Conservation (phyloP, 2,888 invertebrate species). For the Agonopterix arenella region DNA sequence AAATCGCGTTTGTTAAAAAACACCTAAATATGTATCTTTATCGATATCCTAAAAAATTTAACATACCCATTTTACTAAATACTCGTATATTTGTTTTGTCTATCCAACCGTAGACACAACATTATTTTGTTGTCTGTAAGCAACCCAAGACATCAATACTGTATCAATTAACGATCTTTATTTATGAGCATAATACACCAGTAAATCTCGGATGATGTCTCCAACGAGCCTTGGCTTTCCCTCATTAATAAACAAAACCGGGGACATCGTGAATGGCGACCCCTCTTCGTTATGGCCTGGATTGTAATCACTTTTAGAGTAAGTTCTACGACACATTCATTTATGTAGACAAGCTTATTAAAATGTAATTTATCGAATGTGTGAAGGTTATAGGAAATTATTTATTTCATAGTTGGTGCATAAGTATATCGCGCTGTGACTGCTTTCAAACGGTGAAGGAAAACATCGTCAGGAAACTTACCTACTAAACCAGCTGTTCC, state of each 20-base stretch:
- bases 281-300: constrained; percentile 17
- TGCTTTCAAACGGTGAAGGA: too few species aligned
- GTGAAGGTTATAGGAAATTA: not conserved
- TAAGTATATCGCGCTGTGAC: too few species aligned
- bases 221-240: constrained; percentile 25
- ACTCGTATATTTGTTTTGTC: too few species aligned
- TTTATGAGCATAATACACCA: constrained; percentile 47
- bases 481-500: too few species aligned
- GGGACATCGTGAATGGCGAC: constrained; percentile 5
- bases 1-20: too few species aligned
- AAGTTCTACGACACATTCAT: constrained; percentile 17
- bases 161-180: constrained; percentile 30
- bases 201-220: constrained; percentile 49
- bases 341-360: constrained; percentile 14
- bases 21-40: too few species aligned
- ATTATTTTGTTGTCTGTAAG: too few species aligned
- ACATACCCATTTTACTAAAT: too few species aligned
- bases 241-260: constrained; percentile 36
- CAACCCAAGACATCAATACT: constrained; percentile 15
- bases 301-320: constrained; percentile 18
- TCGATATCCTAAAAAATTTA: too few species aligned
- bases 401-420: too few species aligned
- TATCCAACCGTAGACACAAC: too few species aligned
- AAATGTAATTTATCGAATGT: not conserved
- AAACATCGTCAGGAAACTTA: too few species aligned